Evolutionary conservation across 1,140 invertebrate species (phyloP), one percentile per base, ranked within the genome.

Genomic region (Elysia chlorotica): DNA sequence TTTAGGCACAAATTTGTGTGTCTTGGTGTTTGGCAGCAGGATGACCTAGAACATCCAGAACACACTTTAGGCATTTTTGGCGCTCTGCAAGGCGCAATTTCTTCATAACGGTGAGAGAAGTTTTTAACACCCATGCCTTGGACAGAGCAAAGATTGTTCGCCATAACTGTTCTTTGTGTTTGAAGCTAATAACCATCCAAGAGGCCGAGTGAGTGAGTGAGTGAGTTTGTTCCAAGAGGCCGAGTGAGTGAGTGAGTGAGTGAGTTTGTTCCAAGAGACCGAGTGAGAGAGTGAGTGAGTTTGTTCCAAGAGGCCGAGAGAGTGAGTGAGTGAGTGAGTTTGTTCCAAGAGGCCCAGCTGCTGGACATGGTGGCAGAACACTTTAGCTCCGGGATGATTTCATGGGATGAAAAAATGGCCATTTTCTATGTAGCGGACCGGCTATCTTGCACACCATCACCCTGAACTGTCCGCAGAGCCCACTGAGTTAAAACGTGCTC

Each of bases 11-110:
- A 59, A 28, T 59, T 17, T 59, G 56, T 59, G 10, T 59, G 56
- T 6, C 25, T 59, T 23, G 17, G 56, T 10, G 17, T 17, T 30
- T 59, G 28, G 17, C 56, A 59, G 25, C 56, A 59, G 56, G 56
- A 59, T 59, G 56, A 59, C 56, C 28, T 59, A 28, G 56, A 59
- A 59, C 56, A 59, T 25, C n/a, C n/a, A n/a, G n/a, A n/a, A n/a
- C n/a, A n/a, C 56, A 59, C 28, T 59, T 59, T 25, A 25, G 56
- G 10, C 56, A 59, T 59, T 59, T 59, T 25, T 17, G 56, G 28
- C 56, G 56, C 28, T 59, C 56, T 25, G 56, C 56, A 17, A 25
- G 56, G 28, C 25, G 56, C 28, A 59, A 59, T 59, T 59, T 17
- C 25, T 59, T 17, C 25, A 59, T 59, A 30, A 59, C 56, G 6